Evolutionary conservation across 2,888 invertebrate species (phyloP), one percentile per base, ranked within the genome.

Genomic region (Drosophila cyrtoloma): DNA sequence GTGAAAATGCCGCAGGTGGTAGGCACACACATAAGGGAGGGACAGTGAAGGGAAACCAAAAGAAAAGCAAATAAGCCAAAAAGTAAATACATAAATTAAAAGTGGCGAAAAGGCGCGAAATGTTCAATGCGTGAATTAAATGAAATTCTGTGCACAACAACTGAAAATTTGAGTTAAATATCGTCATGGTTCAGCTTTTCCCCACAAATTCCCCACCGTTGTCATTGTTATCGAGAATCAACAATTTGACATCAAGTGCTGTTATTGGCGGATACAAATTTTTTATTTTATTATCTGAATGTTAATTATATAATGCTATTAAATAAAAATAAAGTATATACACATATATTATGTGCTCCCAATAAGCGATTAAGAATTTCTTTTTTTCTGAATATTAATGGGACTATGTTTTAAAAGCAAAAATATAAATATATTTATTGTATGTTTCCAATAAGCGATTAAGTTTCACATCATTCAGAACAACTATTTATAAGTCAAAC

Each of bases 71-170:
- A 89, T 75, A 89, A 89, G 71, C 81, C 87, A 79, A 70, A 81
- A 90, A 82, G 90, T 85, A 90, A 86, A 86, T 89, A 90, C 86
- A 86, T 86, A 86, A 86, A 86, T 86, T 90, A 90, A 86, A 90
- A 79, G 90, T 89, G 90, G 86, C 33, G 33, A 35, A 78, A 89
- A 82, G 72, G 84, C 79, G 86, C 70, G 74, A 77, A 90, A 79
- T 88, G 75, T 78, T 82, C 85, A 87, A 87, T 85, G 90, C 83
- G 61, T 47, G 69, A 74, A 79, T 85, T 82, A 77, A 82, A 77
- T 81, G 63, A 73, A 82, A 77, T 70, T 69, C 72, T 70, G 55
- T 73, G 42, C 71, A 77, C 52, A 67, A 81, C 81, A 76, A 77
- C 61, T 77, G 66, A 67, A 75, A 65, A 79, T 59, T 75, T 69